Evolutionary conservation across 2,888 invertebrate genomes (phyloP), one percentile per base, ranked within the genome.

Genomic region (Euzetes globulus): DNA sequence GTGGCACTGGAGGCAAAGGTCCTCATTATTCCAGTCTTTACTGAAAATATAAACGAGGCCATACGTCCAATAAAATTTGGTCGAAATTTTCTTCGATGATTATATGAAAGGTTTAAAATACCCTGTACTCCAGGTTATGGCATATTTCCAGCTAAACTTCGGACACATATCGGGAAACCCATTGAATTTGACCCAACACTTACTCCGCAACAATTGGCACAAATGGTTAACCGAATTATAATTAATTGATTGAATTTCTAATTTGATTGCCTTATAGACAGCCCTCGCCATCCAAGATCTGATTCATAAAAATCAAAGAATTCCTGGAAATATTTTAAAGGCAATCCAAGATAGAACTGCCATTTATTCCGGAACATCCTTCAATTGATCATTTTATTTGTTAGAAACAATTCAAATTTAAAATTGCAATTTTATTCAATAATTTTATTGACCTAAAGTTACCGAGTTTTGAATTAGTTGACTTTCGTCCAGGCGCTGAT

Each of bases 1-100:
- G 96, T 95, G 58, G 96, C 97, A 0, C 84, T 92, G 74, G 91
- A 94, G 80, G 91, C 96, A n/a, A 91, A 94, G 88, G 92, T 90
- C 92, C 91, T 94, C 63, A 90, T 99, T 78, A 89, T 98, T 81
- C 98, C 98, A 75, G 89, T 98, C 86, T 98, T 98, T 84, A 99
- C 98, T 0, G 90, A 91, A 83, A 99, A 99, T 85, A 85, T 95
- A 47, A 88, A 97, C 79, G 98, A 99, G 83, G 92, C 94, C 65
- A 97, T 97, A 85, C 88, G 97, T 80, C 90, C 92, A 37, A 82
- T 85, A 0, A 80, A 80, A 33, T 82, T 84, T 80, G 84, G 83
- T 22, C 81, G 83, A 80, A 87, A 88, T 78, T 85, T 91, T 77
- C 91, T 92, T 85, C 85, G 92, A 79, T 87, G 88, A 81, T 81